Conservation (phyloP, 2,113 vertebrate genomes). For the Zosterops borbonicus region DNA sequence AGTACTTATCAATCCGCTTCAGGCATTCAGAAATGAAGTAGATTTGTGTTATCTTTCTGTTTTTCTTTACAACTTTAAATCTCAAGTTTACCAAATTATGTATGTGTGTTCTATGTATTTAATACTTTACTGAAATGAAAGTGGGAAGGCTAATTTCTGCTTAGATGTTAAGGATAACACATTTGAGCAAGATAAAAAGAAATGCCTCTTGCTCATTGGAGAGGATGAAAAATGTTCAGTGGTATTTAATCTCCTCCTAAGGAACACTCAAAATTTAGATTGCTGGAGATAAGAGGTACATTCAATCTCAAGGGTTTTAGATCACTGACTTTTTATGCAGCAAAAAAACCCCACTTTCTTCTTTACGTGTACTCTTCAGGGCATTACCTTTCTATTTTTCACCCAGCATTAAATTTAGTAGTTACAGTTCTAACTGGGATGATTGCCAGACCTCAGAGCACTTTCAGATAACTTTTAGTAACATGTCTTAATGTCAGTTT, state of each 20-base stretch:
- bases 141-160: neutral
- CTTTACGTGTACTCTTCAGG: neutral
- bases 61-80: neutral
- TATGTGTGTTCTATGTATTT: neutral
- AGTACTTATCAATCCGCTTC: neutral
- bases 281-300: neutral
- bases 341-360: fast-evolving
- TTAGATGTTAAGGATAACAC: neutral
- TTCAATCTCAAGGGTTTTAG: neutral
- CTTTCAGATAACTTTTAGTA: neutral
- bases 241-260: neutral
- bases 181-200: neutral
- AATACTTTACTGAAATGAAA: neutral
- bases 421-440: neutral
- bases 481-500: neutral
- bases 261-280: neutral
- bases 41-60: neutral
- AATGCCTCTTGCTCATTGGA: neutral
- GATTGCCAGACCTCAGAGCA: neutral
- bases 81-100: neutral
- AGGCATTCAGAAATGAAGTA: neutral
- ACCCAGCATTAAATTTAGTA: neutral
- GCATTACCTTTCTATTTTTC: neutral
- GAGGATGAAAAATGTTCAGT: neutral
- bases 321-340: neutral